phyloP scores from a whole-genome alignment of 2,888 invertebrate genomes.

The Clitarchus hookeri region DNA sequence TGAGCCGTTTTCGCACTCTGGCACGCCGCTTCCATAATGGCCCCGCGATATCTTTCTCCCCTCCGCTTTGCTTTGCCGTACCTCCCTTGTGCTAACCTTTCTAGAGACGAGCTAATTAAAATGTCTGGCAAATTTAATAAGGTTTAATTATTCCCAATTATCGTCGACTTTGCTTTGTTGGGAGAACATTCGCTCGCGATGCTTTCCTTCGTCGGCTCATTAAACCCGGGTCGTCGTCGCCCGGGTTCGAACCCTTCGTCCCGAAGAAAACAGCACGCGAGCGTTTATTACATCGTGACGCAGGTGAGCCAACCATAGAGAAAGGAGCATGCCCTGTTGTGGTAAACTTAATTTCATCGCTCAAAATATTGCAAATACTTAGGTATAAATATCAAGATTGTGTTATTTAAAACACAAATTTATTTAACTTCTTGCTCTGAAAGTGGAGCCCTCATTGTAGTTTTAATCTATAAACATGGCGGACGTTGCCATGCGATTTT shows the following conservation, averaged over 20 bases:
- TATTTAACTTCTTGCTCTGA: too few relatives aligned
- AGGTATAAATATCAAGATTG: too few relatives aligned
- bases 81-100: not conserved
- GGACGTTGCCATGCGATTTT: too few relatives aligned
- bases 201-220: not conserved
- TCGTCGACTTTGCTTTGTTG: constrained; percentile 21
- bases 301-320: too few relatives aligned
- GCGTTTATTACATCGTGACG: too few relatives aligned
- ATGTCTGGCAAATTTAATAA: constrained; percentile 27
- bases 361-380: too few relatives aligned
- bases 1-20: not conserved
- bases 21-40: not conserved
- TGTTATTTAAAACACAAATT: too few relatives aligned
- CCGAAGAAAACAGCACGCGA: too few relatives aligned
- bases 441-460: too few relatives aligned
- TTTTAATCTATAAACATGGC: too few relatives aligned
- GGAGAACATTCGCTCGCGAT: not conserved
- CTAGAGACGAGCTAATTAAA: constrained; percentile 22
- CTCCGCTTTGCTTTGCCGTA: not conserved
- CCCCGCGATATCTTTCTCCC: not conserved
- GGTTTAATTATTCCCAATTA: constrained; percentile 26
- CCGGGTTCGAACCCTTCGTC: not conserved
- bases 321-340: too few relatives aligned
- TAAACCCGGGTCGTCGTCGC: not conserved
- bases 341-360: too few relatives aligned